Evolutionary conservation across 2,888 invertebrate genomes (phyloP), one percentile per base, ranked within the genome.

Genomic region (Coelinius sp.): DNA sequence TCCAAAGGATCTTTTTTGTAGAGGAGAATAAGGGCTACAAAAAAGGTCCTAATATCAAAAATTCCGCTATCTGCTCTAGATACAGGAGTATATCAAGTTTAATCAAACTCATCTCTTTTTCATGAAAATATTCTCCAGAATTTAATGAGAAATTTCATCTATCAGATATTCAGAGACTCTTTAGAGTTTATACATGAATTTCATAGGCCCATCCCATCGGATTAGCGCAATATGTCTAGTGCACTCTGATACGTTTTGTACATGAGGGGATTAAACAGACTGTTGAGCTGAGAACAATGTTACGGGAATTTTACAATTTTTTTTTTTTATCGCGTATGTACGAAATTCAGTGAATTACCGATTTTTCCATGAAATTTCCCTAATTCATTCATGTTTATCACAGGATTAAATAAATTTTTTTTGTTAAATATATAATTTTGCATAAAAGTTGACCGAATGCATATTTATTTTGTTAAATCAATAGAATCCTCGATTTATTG

Each of bases 201-300:
- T 46, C 44, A 46, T 46, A n/a, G 44, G 14, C 14, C 44, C 44
- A 14, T 46, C n/a, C 44, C 17, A 46, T 14, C 44, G 44, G 44
- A 46, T 46, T 46, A 46, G 44, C 44, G 44, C 44, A 46, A 46
- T n/a, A n/a, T 46, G 44, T 46, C 44, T 46, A 46, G 44, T 46
- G 44, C 44, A 46, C 44, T 46, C 17, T 17, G 17, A 5, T 46
- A 46, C 44, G 17, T 46, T 46, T 46, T 46, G 44, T 46, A 46
- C 17, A 14, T 17, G 3, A 46, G 44, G 10, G 44, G 44, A 46
- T 46, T 46, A 46, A 14, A 46, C n/a, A 17, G 44, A 17, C n/a
- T 17, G 44, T 46, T 46, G 17, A 46, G 44, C 17, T n/a, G 44
- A n/a, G 14, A 46, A 17, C 17, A 46, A 46, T 7, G 44, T 14